Base-by-base conservation (phyloP, 2,888 invertebrate species). In the Drosophila ezoana region DNA sequence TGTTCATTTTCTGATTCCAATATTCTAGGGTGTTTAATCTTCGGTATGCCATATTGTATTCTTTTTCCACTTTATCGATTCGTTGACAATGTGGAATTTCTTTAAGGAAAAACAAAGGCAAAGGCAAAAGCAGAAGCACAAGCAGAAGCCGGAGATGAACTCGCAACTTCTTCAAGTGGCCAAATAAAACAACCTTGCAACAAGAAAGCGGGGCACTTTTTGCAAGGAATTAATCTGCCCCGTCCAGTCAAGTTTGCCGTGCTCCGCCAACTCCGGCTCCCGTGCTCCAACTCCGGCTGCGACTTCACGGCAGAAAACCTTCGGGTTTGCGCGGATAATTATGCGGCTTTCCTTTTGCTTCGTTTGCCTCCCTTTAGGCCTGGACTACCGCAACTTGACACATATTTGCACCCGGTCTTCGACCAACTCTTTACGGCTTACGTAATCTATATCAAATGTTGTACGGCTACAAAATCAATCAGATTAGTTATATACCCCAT, bases 61-160 rank as follows among this genome's bases (percentile, higher is more conserved):
- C 35, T 11, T 23, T 23, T 53, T 3, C 18, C 18, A 18, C 20
- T 51, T 23, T 60, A 72, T 79, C 62, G 78, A 76, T 65, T 79
- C 48, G 44, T 41, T 61, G 35, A 45, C 64, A 76, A 62, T 76
- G 54, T 79, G 18, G 10, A 10, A 33, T 37, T 56, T 57, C 62
- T 56, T 72, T 3, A 33, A 41, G 41, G 10, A 33, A 43, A 41
- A 16, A 23, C 38, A 41, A 10, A 37, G 20, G 13, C 43, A 44
- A 38, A 48, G 56, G 41, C 52, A 53, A 51, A n/a, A 18, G 5
- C 35, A 32, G 13, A 33, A 11, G 11, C 10, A n/a, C 23, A 40
- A 38, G 28, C 38, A n/a, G 37, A 56, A 57, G 44, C 41, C 49
- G 13, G 35, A 35, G 37, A 54, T 40, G 57, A 57, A 48, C 5